These are phyloP conservation scores for Odontophorus gujanensis DNA, from an alignment of 2,113 vertebrate species.

Conservation along the genomic window DNA sequence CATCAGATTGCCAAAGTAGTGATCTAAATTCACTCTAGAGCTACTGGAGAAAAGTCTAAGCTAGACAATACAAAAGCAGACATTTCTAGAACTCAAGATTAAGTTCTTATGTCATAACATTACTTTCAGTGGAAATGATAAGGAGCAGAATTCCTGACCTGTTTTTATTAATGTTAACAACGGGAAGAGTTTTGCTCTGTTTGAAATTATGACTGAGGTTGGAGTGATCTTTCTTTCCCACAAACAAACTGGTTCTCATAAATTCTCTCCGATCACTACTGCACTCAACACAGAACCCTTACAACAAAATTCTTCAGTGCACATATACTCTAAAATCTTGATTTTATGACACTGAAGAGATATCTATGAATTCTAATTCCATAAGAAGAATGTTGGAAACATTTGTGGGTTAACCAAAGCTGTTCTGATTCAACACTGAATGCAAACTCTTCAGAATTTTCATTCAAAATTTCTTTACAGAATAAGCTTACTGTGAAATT, in stretches of 20 bases:
- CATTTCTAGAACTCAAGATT: not conserved
- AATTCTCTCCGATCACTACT: not conserved
- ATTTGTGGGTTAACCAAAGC: not conserved
- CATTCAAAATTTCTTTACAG: constrained; percentile 1
- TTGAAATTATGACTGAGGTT: not conserved
- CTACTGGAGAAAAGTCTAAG: not conserved
- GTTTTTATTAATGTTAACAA: not conserved
- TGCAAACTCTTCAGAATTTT: not conserved
- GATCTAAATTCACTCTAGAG: not conserved
- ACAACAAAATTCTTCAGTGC: not conserved
- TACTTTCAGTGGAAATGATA: not conserved
- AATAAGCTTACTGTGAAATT: not conserved
- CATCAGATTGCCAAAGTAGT: not conserved
- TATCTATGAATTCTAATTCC: not conserved
- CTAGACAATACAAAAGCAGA: not conserved
- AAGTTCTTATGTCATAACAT: not conserved
- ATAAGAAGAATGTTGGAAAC: not conserved
- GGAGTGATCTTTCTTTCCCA: not conserved
- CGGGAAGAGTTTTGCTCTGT: not conserved
- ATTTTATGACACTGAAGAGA: not conserved
- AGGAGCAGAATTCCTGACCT: not conserved
- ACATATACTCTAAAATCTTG: not conserved
- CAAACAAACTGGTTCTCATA: not conserved
- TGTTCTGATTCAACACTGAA: not conserved
- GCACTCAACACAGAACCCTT: not conserved